Percentiles rank a stretch among this genome's conserved stretches.
These are phyloP conservation scores for Beroe forskalii DNA, from an alignment of 37 sponge, comb jelly and placozoan genomes.

Conservation along the genomic window DNA sequence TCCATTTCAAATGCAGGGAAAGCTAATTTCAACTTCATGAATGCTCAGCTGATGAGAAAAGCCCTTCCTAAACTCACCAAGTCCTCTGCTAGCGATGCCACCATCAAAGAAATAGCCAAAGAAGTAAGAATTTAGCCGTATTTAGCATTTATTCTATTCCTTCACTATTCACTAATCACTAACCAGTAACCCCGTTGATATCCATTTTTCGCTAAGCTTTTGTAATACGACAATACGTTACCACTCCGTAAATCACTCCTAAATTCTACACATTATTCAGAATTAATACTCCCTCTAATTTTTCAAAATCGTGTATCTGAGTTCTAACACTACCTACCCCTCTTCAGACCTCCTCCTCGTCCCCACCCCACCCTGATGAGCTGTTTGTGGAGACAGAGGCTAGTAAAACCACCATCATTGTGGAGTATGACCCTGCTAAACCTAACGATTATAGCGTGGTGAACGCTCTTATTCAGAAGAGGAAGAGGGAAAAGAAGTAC, in stretches of 20 bases:
- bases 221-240: no score
- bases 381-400: constrained; percentile 55
- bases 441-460: constrained; percentile 84
- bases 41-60: constrained; percentile 61
- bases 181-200: background rate
- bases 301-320: no score
- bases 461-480: constrained; percentile 26
- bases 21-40: constrained; percentile 62
- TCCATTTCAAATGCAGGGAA: constrained; percentile 4
- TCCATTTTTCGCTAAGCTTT: no score
- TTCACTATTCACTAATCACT: no score
- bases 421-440: constrained; percentile 91
- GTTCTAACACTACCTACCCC: no score
- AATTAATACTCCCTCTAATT: no score
- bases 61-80: constrained; percentile 57
- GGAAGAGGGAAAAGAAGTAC: constrained; percentile 61
- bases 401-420: constrained; percentile 21
- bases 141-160: no score
- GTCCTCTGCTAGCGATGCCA: constrained; percentile 5
- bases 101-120: constrained; percentile 49
- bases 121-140: no score
- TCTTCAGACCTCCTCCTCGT: no score
- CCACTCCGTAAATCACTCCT: no score
- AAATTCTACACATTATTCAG: no score
- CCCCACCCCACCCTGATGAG: background rate